Evolutionary conservation across 2,113 vertebrate genomes (phyloP), one percentile per base, ranked within the genome.

Genomic region (Echinops telfairi): DNA sequence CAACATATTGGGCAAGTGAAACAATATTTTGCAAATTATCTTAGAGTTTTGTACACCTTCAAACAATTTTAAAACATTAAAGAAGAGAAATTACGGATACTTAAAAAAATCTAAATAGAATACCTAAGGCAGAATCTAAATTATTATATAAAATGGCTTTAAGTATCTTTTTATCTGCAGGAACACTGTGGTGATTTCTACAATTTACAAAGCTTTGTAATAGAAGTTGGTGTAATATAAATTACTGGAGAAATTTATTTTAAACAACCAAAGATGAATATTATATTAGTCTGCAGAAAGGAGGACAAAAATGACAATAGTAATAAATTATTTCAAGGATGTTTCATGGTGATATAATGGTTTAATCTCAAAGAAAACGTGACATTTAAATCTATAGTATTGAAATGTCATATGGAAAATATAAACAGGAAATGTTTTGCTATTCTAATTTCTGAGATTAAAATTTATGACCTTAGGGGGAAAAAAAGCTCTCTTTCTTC

Each of bases 161-260:
- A 84, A 66, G 1, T 11, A 86, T 9, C 7, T 16, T 71, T 83
- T 57, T 36, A 60, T 89, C 57, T 66, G 14, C 60, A 31, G 11
- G 10, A 4, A 43, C 2, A 71, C 3, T 68, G 23, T 47, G 81
- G 23, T 3, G 62, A 17, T 2, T 57, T 47, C 82, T 88, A 47
- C 86, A 1, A 14, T 66, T 79, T 78, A 80, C 1, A 33, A 92
- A 43, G 1, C 0, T 73, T 60, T 80, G 6, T 77, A 3, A 36
- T 43, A 15, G 19, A 62, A 86, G 47, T 89, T 66, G 86, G 20
- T 88, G 75, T 58, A 73, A 79, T 73, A 16, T 78, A 73, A 92
- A 81, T 3, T 82, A 89, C 38, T 83, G 22, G 15, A 76, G 43
- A 91, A 6, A 92, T 60, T 85, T 85, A 68, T 94, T 94, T 70